Conservation (phyloP, 2,888 invertebrate genomes). For the Coleophora flavipennella region DNA sequence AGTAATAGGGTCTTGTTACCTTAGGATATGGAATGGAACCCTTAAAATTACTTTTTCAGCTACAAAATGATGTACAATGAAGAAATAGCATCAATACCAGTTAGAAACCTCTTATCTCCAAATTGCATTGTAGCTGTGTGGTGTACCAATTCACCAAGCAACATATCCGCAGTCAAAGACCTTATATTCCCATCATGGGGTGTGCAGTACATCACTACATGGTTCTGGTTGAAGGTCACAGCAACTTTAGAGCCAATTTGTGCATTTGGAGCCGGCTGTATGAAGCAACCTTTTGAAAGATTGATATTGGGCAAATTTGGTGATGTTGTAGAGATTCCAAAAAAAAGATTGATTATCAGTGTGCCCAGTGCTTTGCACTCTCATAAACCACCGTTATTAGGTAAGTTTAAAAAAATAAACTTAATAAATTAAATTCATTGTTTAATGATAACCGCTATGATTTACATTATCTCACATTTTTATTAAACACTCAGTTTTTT, state of each 20-base stretch:
- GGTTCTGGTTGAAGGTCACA: conserved; percentile 91
- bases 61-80: conserved; percentile 87
- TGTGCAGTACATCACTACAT: conserved; percentile 78
- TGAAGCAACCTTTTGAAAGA: conserved; percentile 92
- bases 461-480: too few relatives aligned
- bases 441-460: too few relatives aligned
- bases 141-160: conserved; percentile 90
- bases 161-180: conserved; percentile 77
- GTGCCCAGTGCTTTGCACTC: conserved; percentile 95
- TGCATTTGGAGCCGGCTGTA: conserved; percentile 74
- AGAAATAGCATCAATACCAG: conserved; percentile 80
- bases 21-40: too few relatives aligned
- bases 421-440: too few relatives aligned
- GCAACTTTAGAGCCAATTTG: conserved; percentile 78
- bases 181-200: conserved; percentile 87
- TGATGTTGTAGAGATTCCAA: conserved; percentile 36
- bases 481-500: too few relatives aligned
- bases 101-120: conserved; percentile 72
- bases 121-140: conserved; percentile 86
- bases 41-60: conserved; percentile 64
- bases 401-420: conserved; percentile 53
- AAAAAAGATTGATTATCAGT: conserved; percentile 79
- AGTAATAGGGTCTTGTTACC: too few relatives aligned
- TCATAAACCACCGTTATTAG: conserved; percentile 91
- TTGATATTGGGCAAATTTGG: conserved; percentile 66